A percentile compares a stretch with the other conserved stretches of the same genome.
Conservation (phyloP, 1,140 invertebrate species). For the Chrysomallon squamiferum region DNA sequence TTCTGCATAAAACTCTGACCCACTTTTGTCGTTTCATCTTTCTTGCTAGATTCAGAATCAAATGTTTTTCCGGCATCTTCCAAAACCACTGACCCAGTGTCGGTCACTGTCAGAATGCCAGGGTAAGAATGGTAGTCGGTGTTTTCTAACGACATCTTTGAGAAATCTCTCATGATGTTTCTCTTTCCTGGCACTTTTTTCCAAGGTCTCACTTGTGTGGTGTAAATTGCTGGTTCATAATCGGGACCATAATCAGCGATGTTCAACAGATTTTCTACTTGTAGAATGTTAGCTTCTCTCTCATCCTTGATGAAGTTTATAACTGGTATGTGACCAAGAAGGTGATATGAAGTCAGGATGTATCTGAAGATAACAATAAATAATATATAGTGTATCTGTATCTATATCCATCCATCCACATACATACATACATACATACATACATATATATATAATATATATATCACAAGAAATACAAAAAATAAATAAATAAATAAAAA, state of each 20-base stretch:
- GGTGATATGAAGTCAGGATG: slow-evolving; percentile 12
- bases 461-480: neutral
- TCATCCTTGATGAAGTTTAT: slow-evolving; percentile 19
- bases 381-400: neutral
- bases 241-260: slow-evolving; percentile 17
- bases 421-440: neutral
- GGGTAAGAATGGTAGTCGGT: too few relatives aligned
- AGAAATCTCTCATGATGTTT: too few relatives aligned
- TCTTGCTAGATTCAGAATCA: too few relatives aligned
- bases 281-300: slow-evolving; percentile 2
- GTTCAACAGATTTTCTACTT: slow-evolving; percentile 13
- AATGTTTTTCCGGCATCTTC: too few relatives aligned
- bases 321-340: slow-evolving; percentile 15
- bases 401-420: too few relatives aligned
- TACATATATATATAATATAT: neutral
- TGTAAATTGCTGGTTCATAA: neutral
- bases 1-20: too few relatives aligned
- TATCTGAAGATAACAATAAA: slow-evolving; percentile 8
- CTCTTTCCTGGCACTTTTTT: too few relatives aligned
- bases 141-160: too few relatives aligned
- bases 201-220: neutral
- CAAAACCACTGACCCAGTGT: too few relatives aligned
- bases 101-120: too few relatives aligned
- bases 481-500: neutral
- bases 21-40: too few relatives aligned